phyloP scores from a whole-genome alignment of 1,140 invertebrate species.

The Colletes latitarsis region DNA sequence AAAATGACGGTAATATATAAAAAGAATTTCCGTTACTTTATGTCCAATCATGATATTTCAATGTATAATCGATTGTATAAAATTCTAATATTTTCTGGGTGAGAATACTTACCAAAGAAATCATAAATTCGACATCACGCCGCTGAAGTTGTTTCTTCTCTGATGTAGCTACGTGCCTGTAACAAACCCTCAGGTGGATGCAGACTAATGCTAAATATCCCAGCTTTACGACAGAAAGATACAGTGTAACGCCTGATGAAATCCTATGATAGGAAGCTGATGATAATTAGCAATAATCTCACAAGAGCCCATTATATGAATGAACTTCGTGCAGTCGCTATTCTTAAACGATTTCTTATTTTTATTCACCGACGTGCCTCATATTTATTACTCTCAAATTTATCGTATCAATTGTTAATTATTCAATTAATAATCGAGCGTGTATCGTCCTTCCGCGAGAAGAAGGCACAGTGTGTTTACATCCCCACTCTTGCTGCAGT shows the following conservation, averaged over 20 bases:
- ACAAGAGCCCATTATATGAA: constrained; percentile 71
- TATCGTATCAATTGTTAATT: no score
- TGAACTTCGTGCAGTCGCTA: constrained; percentile 26
- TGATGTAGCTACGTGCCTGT: constrained; percentile 82
- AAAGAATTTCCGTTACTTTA: constrained; percentile 18
- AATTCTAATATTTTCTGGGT: constrained; percentile 44
- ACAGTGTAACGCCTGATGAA: constrained; percentile 49
- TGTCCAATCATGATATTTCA: constrained; percentile 5
- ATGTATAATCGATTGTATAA: constrained; percentile 16
- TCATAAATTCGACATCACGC: constrained; percentile 76
- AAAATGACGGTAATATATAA: constrained; percentile 27
- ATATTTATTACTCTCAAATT: background rate
- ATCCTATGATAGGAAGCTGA: constrained; percentile 67
- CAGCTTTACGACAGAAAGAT: constrained; percentile 68
- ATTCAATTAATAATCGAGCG: background rate
- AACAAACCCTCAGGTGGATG: constrained; percentile 87
- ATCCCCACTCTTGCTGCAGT: no score
- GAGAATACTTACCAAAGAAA: constrained; percentile 77
- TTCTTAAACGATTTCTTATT: background rate
- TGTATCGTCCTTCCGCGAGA: no score
- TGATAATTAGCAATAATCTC: constrained; percentile 79
- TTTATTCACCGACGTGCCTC: background rate
- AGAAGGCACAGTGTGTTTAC: no score
- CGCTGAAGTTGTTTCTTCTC: constrained; percentile 76
- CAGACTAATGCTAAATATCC: constrained; percentile 79